Evolutionary conservation across 2,113 vertebrate species (phyloP).

Genomic region (Uria aalge): DNA sequence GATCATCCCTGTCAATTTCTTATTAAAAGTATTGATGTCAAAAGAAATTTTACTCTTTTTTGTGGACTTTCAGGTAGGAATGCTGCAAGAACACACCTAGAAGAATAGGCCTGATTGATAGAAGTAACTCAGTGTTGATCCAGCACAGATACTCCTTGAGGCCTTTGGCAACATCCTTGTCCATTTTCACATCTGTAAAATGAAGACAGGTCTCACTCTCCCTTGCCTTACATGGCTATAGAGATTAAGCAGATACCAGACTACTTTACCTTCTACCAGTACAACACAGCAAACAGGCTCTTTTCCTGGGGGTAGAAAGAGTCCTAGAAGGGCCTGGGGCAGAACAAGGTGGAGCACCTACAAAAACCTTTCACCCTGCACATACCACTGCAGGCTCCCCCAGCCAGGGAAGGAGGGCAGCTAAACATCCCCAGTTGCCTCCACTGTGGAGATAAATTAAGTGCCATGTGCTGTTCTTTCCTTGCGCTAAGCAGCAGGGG

Average conservation of each 20-base stretch:
- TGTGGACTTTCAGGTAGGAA: background rate
- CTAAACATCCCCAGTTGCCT: background rate
- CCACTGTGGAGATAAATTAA: background rate
- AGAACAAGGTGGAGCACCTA: background rate
- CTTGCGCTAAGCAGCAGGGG: background rate
- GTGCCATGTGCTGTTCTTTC: background rate
- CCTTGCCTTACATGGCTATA: background rate
- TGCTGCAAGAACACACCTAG: background rate
- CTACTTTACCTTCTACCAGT: background rate
- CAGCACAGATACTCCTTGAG: background rate
- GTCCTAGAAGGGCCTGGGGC: background rate
- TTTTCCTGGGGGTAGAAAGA: background rate
- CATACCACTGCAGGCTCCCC: accelerated
- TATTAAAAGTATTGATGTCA: background rate
- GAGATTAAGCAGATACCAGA: background rate
- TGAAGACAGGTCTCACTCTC: background rate
- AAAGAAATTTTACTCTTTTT: background rate
- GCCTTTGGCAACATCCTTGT: background rate
- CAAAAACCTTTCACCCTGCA: background rate
- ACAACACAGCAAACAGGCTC: background rate
- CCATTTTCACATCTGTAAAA: background rate
- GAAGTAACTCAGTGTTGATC: background rate
- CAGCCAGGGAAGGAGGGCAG: background rate
- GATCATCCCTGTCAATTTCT: background rate
- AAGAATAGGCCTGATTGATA: background rate